A percentile compares a stretch with the other conserved stretches of the same genome.
These are phyloP conservation scores for Sogatella furcifera DNA, from an alignment of 1,140 invertebrate species.

Conservation along the genomic window DNA sequence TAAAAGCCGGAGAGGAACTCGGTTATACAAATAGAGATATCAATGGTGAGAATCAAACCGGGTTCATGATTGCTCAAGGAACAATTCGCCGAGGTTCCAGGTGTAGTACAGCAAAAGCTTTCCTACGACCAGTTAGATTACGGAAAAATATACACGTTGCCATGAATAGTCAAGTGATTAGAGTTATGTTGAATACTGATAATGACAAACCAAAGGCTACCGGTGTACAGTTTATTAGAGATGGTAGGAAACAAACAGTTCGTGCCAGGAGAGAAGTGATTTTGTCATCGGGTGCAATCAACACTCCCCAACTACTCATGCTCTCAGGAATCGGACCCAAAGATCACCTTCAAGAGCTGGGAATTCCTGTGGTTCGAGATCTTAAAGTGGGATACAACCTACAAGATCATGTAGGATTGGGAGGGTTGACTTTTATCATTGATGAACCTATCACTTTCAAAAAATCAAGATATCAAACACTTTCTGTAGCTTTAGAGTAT, in stretches of 20 bases:
- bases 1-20: slow-evolving; percentile 67
- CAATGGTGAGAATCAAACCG: slow-evolving; percentile 71
- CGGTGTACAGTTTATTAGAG: slow-evolving; percentile 61
- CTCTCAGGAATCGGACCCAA: slow-evolving; percentile 75
- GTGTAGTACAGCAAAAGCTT: slow-evolving; percentile 83
- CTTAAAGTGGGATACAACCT: slow-evolving; percentile 71
- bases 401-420: slow-evolving; percentile 74
- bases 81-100: slow-evolving; percentile 76
- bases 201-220: slow-evolving; percentile 38
- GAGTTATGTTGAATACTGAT: slow-evolving; percentile 55
- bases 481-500: slow-evolving; percentile 69
- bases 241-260: slow-evolving; percentile 49
- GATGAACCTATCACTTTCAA: slow-evolving; percentile 70
- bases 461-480: slow-evolving; percentile 61
- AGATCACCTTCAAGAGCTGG: slow-evolving; percentile 61
- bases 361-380: slow-evolving; percentile 61
- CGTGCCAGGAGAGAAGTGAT: slow-evolving; percentile 65
- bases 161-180: slow-evolving; percentile 62
- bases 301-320: slow-evolving; percentile 78
- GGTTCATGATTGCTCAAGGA: slow-evolving; percentile 74
- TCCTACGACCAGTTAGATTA: slow-evolving; percentile 65
- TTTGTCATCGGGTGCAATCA: slow-evolving; percentile 68
- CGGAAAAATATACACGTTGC: slow-evolving; percentile 73
- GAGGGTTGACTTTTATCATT: slow-evolving; percentile 69
- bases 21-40: slow-evolving; percentile 67